Conservation (phyloP, 2,888 invertebrate genomes). For the Tethea ocularis region DNA sequence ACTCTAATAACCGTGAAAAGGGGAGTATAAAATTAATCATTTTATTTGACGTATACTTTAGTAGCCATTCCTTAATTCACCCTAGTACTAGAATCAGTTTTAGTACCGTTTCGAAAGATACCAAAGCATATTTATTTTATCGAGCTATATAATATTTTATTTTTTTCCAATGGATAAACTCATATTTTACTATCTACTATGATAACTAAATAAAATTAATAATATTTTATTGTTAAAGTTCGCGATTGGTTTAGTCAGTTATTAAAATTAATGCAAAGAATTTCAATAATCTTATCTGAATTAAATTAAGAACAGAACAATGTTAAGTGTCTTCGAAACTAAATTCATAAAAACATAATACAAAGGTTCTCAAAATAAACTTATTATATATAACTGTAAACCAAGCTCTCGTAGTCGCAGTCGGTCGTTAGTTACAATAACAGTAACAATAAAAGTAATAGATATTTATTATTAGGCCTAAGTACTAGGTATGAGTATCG, state of each 20-base stretch:
- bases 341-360: no score
- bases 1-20: constrained; percentile 58
- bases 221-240: no score
- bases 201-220: no score
- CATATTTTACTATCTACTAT: no score
- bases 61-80: constrained; percentile 29
- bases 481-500: neutral
- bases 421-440: neutral
- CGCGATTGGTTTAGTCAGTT: no score
- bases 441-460: constrained; percentile 9
- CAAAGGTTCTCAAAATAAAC: neutral
- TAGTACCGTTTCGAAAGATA: constrained; percentile 8
- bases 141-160: no score
- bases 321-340: no score
- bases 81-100: constrained; percentile 32
- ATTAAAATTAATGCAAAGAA: no score
- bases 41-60: constrained; percentile 38
- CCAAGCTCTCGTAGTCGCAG: neutral
- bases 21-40: constrained; percentile 48
- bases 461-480: constrained; percentile 5
- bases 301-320: no score
- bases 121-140: no score
- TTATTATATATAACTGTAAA: neutral
- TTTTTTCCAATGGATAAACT: no score
- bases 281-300: no score